A percentile compares a stretch with the other conserved stretches of the same genome.
Evolutionary conservation across 2,888 invertebrate species (phyloP).

Genomic region (Metallyticus violacea): DNA sequence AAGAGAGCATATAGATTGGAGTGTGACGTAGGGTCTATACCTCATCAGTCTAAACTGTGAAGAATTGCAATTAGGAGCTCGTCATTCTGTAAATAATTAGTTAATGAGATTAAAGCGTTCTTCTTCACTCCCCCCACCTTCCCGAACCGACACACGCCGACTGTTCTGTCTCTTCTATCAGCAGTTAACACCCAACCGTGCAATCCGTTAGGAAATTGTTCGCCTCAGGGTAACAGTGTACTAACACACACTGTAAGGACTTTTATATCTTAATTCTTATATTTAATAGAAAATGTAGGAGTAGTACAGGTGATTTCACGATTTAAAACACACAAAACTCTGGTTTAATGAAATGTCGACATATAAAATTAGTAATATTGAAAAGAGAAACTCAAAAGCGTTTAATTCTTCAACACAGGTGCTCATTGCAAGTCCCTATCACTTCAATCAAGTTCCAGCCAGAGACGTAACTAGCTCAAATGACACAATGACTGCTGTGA

Average conservation of each 20-base stretch:
- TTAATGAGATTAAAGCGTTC: constrained; percentile 29
- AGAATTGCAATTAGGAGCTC: constrained; percentile 28
- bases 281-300: too few relatives aligned
- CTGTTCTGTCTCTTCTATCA: constrained; percentile 7
- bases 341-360: too few relatives aligned
- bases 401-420: too few relatives aligned
- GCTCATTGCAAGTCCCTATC: too few relatives aligned
- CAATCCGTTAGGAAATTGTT: constrained; percentile 1
- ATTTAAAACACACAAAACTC: too few relatives aligned
- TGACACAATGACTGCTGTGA: too few relatives aligned
- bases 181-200: constrained; percentile 3
- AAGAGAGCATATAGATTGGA: background rate
- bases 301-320: too few relatives aligned
- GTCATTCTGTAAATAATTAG: constrained; percentile 32
- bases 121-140: background rate
- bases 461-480: too few relatives aligned
- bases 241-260: background rate
- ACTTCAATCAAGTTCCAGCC: too few relatives aligned
- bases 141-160: background rate
- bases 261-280: too few relatives aligned
- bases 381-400: too few relatives aligned
- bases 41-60: constrained; percentile 16
- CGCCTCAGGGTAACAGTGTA: background rate
- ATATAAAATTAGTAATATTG: too few relatives aligned
- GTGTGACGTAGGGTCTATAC: background rate